Evolutionary conservation across 37 sponge, comb jelly and placozoan species (phyloP).

Genomic region (Lycopodina hypogea): DNA sequence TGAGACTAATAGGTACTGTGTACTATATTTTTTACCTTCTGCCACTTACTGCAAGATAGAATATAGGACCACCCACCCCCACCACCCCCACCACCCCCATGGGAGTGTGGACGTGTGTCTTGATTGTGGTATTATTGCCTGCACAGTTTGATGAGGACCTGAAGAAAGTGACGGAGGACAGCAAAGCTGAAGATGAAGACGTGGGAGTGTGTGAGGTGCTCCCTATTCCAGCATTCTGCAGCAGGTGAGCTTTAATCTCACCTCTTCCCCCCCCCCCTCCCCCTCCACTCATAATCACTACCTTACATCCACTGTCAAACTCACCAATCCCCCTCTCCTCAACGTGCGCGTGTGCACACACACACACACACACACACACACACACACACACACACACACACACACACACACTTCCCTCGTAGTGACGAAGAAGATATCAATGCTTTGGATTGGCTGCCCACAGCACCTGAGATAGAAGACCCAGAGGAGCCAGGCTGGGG

Average conservation of each 20-base stretch:
- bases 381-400: constrained; percentile 12
- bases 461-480: constrained; percentile 95
- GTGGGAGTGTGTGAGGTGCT: constrained; percentile 66
- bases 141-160: constrained; percentile 26
- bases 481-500: constrained; percentile 97
- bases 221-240: constrained; percentile 87
- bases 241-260: constrained; percentile 73
- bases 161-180: not conserved
- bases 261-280: not conserved
- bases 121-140: not conserved
- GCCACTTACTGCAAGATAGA: too few species aligned
- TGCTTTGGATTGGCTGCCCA: constrained; percentile 84
- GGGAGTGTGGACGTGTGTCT: constrained; percentile 2
- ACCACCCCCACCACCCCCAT: too few species aligned
- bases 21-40: too few species aligned
- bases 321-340: too few species aligned
- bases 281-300: too few species aligned
- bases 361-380: not conserved
- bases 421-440: constrained; percentile 80
- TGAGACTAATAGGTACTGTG: too few species aligned
- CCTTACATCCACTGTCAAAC: too few species aligned
- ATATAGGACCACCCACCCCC: too few species aligned
- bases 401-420: not conserved
- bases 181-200: constrained; percentile 45
- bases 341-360: not conserved